phyloP scores from a whole-genome alignment of 2,113 vertebrate species.

The Brienomyrus longianalis region DNA sequence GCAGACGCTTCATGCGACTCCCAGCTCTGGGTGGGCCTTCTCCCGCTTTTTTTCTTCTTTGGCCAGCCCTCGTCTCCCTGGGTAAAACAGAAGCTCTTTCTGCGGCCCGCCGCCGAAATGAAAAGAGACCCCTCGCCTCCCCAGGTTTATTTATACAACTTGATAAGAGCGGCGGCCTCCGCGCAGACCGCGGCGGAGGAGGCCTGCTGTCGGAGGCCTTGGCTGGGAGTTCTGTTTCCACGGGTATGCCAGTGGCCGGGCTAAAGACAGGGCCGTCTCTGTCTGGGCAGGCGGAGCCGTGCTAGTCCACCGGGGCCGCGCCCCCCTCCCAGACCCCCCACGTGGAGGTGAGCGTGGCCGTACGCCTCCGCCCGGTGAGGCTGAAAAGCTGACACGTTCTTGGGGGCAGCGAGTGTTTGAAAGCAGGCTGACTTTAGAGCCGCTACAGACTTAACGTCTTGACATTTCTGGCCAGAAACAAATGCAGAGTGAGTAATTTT shows the following conservation, averaged over 20 bases:
- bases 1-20: background rate
- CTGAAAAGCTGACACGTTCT: background rate
- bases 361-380: background rate
- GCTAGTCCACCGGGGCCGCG: background rate
- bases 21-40: background rate
- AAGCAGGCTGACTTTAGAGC: background rate
- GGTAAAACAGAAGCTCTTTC: constrained; percentile 7
- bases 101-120: constrained; percentile 15
- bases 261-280: background rate
- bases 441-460: background rate
- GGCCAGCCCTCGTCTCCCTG: background rate
- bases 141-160: constrained; percentile 32
- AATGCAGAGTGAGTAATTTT: background rate
- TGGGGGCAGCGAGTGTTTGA: background rate
- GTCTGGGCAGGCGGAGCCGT: background rate
- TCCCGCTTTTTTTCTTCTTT: background rate
- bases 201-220: constrained; percentile 14
- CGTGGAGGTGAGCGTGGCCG: background rate
- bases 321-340: background rate
- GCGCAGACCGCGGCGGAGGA: constrained; percentile 23
- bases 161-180: constrained; percentile 31
- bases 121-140: constrained; percentile 23
- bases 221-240: background rate
- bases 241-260: background rate
- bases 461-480: background rate